Percentiles rank a stretch among this genome's conserved stretches.
phyloP scores from a whole-genome alignment of 1,140 invertebrate species.

The Apis florea region DNA sequence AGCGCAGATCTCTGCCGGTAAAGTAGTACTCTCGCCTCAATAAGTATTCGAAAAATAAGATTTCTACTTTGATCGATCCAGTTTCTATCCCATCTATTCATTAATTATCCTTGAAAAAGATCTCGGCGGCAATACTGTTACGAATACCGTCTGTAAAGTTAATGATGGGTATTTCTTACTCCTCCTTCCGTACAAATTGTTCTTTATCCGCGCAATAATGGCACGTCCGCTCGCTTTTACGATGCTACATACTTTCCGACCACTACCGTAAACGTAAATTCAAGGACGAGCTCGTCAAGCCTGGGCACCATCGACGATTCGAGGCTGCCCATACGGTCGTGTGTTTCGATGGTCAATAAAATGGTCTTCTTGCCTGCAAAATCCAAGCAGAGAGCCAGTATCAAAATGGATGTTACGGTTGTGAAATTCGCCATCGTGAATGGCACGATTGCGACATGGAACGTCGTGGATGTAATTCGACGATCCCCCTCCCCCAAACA shows the following conservation, averaged over 20 bases:
- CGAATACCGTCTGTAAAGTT: not conserved
- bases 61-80: not conserved
- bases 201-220: not conserved
- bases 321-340: not conserved
- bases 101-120: constrained; percentile 40
- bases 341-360: not conserved
- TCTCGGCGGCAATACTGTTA: not conserved
- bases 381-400: not conserved
- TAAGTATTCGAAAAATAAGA: no score
- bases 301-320: constrained; percentile 5
- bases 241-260: constrained; percentile 30
- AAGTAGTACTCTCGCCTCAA: no score
- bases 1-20: no score
- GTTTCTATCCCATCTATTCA: not conserved
- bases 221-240: not conserved
- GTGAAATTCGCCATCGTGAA: not conserved
- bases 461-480: not conserved
- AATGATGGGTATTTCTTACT: not conserved
- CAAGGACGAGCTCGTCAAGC: constrained; percentile 22
- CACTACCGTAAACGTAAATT: constrained; percentile 56
- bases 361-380: not conserved
- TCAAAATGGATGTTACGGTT: not conserved
- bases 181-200: not conserved
- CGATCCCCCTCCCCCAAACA: no score
- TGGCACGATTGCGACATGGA: not conserved